Percentiles rank a stretch among this genome's conserved stretches.
These are phyloP conservation scores for Stegana nigrithorax DNA, from an alignment of 2,888 invertebrate species.

Conservation along the genomic window DNA sequence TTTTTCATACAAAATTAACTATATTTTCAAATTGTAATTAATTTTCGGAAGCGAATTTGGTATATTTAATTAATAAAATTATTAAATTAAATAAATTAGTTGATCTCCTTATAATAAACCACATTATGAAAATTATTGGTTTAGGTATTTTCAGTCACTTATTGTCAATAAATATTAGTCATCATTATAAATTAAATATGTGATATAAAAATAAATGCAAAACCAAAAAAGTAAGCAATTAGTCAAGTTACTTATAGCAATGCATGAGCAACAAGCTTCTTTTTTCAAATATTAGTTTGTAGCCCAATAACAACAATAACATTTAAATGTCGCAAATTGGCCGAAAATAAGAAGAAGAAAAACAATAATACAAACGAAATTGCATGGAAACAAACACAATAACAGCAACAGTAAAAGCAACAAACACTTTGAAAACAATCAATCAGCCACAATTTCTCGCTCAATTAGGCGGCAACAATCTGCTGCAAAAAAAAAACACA, in stretches of 20 bases:
- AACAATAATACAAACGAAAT: constrained; percentile 5
- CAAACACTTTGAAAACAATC: constrained; percentile 62
- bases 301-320: neutral
- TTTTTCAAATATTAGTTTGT: neutral
- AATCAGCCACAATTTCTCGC: constrained; percentile 67
- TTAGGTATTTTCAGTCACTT: too few species aligned
- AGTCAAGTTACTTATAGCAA: too few species aligned
- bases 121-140: too few species aligned
- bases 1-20: too few species aligned
- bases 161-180: too few species aligned
- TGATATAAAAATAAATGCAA: too few species aligned
- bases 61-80: too few species aligned
- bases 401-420: constrained; percentile 31
- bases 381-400: constrained; percentile 21
- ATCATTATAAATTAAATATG: too few species aligned
- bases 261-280: constrained; percentile 9
- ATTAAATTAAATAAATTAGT: too few species aligned
- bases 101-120: too few species aligned
- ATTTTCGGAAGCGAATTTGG: too few species aligned
- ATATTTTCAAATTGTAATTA: too few species aligned
- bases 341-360: constrained; percentile 4
- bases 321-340: neutral
- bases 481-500: constrained; percentile 31
- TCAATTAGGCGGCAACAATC: constrained; percentile 64
- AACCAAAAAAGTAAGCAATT: constrained; percentile 16